These are phyloP conservation scores for Boleophthalmus pectinirostris DNA, from an alignment of 2,113 vertebrate species.

Conservation along the genomic window DNA sequence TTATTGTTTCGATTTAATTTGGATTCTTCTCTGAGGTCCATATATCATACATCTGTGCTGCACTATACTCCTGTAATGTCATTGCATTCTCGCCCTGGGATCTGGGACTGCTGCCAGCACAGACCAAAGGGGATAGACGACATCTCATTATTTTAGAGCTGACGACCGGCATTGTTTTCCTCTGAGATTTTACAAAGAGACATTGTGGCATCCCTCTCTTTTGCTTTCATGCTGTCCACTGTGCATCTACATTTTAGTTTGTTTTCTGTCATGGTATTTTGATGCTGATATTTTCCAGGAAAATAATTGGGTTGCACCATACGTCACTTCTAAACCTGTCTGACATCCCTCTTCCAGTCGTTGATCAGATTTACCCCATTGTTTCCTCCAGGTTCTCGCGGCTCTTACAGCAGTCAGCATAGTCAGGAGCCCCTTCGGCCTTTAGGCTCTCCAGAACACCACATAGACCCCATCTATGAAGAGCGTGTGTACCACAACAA, in stretches of 20 bases:
- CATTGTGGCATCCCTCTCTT: slow-evolving; percentile 35
- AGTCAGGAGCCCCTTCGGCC: slow-evolving; percentile 90
- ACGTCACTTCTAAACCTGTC: background rate
- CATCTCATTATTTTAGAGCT: slow-evolving; percentile 70
- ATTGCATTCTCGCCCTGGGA: slow-evolving; percentile 46
- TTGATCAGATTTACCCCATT: background rate
- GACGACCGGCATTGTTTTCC: slow-evolving; percentile 60
- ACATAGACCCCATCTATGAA: slow-evolving; percentile 98
- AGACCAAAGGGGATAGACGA: slow-evolving; percentile 30
- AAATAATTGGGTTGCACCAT: background rate
- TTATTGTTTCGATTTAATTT: slow-evolving; percentile 26
- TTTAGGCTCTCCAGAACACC: slow-evolving; percentile 95
- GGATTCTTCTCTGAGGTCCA: slow-evolving; percentile 36
- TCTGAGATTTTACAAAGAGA: slow-evolving; percentile 59
- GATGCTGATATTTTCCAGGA: slow-evolving; percentile 11
- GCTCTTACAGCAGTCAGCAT: slow-evolving; percentile 95
- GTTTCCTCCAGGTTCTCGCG: slow-evolving; percentile 84
- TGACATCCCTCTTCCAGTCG: slow-evolving; percentile 23
- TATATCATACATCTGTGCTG: slow-evolving; percentile 53
- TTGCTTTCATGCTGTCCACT: slow-evolving; percentile 3
- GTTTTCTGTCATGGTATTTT: slow-evolving; percentile 26
- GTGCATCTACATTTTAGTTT: slow-evolving; percentile 2
- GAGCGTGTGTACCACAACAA: slow-evolving; percentile 98
- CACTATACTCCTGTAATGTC: slow-evolving; percentile 56
- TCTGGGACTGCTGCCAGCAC: slow-evolving; percentile 66